A percentile compares a stretch with the other conserved stretches of the same genome.
Evolutionary conservation across 2,888 invertebrate genomes (phyloP).

Genomic region (Amphipoea oculea): DNA sequence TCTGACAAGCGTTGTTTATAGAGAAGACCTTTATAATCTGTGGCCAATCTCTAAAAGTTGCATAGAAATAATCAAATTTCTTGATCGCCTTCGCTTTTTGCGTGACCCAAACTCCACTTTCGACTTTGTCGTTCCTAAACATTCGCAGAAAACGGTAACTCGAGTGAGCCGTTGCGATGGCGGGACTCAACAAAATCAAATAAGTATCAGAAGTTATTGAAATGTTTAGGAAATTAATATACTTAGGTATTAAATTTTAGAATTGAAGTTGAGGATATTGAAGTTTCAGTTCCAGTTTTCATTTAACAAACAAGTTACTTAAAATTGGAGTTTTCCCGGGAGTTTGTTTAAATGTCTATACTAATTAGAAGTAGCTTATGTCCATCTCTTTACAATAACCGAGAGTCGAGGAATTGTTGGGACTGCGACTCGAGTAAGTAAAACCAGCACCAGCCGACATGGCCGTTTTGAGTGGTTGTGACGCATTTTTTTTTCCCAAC

Average conservation of each 20-base stretch:
- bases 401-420: background rate
- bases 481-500: background rate
- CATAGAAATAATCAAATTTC: background rate
- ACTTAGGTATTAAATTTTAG: conserved; percentile 25
- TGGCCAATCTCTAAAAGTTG: background rate
- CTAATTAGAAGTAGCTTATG: background rate
- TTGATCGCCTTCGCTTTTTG: background rate
- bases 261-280: conserved; percentile 23
- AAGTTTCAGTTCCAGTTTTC: conserved; percentile 27
- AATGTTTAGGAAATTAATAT: conserved; percentile 55
- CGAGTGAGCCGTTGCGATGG: conserved; percentile 30
- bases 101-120: conserved; percentile 10
- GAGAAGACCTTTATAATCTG: background rate
- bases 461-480: background rate
- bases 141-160: conserved; percentile 34
- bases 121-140: conserved; percentile 41
- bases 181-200: conserved; percentile 46
- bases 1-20: too few relatives aligned
- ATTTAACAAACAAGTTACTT: conserved; percentile 14
- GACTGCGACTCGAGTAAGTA: background rate
- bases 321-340: background rate
- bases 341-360: background rate
- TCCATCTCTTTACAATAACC: background rate
- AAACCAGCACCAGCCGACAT: background rate
- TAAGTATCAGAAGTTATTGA: conserved; percentile 44